Base-by-base conservation (phyloP, 1,140 invertebrate genomes). In the Oppia nitens region DNA sequence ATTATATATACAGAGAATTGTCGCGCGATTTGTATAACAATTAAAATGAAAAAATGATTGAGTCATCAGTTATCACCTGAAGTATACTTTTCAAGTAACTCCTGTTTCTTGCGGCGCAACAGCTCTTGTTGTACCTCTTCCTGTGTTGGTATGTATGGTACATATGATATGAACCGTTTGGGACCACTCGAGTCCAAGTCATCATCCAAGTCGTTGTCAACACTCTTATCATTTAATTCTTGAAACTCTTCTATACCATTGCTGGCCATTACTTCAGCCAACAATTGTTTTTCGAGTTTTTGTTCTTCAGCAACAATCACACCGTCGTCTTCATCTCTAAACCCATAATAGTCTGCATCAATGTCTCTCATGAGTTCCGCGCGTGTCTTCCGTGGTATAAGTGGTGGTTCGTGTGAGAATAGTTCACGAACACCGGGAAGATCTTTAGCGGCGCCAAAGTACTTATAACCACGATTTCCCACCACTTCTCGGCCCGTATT, bases 371-470 rank as follows among this genome's bases (percentile, higher is more conserved):
- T 97, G 29, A 99, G 74, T 72, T 98, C 95, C 0, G 87, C 90
- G 55, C 93, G 79, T 0, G 90, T 94, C 73, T 94, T 93, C 49
- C 88, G 76, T 0, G 86, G 84, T 0, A 85, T 83, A 23, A 83
- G 80, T 6, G 87, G 87, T 23, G 89, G 86, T 71, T 94, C 90
- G 71, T 96, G 87, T 71, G 97, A 89, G 76, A 99, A 99, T 12
- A 99, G 71, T 73, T 98, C 95, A 62, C 92, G 76, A 9, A 99
- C 96, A 48, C 96, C 88, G 21, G 96, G 96, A 65, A 99, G 75
- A 75, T 98, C 94, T 74, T 97, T 95, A 0, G 95, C 93, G 32
- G 95, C 96, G 55, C 95, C 96, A 75, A 99, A 99, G 75, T 99
- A 99, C 74, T 98, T 97, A 70, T 99, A 99, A 0, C 96, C 95